Evolutionary conservation across 2,797 vertebrate genomes (phyloP), one percentile per base, ranked within the genome.

Genomic region (Telmatherina bonti): DNA sequence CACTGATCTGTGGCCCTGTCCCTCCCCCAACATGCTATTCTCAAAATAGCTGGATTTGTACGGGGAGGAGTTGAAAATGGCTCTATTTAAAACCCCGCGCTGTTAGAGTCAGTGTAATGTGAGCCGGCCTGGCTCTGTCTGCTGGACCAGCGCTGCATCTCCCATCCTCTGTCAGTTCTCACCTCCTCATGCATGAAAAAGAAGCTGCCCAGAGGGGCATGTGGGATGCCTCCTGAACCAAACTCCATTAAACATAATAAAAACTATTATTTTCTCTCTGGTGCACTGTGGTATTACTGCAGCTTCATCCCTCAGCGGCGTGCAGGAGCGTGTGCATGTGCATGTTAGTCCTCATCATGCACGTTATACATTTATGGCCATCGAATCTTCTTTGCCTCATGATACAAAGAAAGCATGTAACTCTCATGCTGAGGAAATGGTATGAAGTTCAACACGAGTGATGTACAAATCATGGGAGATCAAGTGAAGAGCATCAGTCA

Each of bases 61-160:
- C 76, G 73, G 83, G 87, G 91, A 82, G 90, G 91, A 92, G 91
- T 89, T 89, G 89, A 91, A 89, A 88, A 80, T 74, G 36, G 57
- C 80, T 89, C 94, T 95, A 95, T 95, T 95, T 95, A 92, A 94
- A 94, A 92, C 88, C 76, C 60, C 71, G 88, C 90, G 91, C 79
- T 88, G 88, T 84, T 74, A 78, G 86, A 91, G 94, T 95, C 94
- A 94, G 94, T 94, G 94, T 94, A 95, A 95, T 95, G 82, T 93
- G 94, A 95, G 85, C 92, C 80, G 75, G 27, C 62, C 68, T 79
- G 85, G 85, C 84, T 85, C 85, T 79, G 72, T 83, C 69, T 60
- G 81, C 58, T 78, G 70, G 63, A 86, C 76, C 73, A 72, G 80
- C 85, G 88, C 82, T 66, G 75, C 77, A 86, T 75, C 72, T 61